phyloP scores from a whole-genome alignment of 2,888 invertebrate genomes.

The Lapara coniferarum region DNA sequence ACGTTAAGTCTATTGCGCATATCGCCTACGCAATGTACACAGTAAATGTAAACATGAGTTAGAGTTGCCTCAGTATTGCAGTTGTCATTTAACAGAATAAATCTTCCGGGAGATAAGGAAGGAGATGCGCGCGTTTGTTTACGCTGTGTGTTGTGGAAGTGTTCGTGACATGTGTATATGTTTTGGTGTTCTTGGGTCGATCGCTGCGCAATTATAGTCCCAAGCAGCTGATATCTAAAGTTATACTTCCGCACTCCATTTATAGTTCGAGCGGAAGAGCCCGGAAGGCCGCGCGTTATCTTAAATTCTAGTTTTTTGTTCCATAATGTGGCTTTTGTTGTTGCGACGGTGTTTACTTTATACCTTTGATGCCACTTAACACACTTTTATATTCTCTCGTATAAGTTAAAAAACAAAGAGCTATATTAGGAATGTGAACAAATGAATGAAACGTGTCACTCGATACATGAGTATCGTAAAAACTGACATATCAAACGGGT shows the following conservation, averaged over 20 bases:
- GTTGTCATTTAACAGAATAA: constrained; percentile 49
- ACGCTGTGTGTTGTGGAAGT: constrained; percentile 45
- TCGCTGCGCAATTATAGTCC: constrained; percentile 30
- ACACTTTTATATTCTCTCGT: too few species aligned
- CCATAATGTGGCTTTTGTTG: constrained; percentile 46
- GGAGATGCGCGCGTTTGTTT: constrained; percentile 53
- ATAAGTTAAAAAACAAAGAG: not conserved
- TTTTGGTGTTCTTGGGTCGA: constrained; percentile 7
- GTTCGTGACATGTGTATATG: constrained; percentile 43
- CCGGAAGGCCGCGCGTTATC: constrained; percentile 62
- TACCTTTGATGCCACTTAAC: too few species aligned
- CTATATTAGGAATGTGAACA: not conserved
- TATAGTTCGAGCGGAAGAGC: constrained; percentile 75
- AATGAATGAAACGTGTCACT: constrained; percentile 14
- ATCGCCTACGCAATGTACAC: constrained; percentile 19
- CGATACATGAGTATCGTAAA: constrained; percentile 24
- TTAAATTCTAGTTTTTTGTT: constrained; percentile 41
- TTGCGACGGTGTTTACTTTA: not conserved
- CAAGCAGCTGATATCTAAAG: constrained; percentile 46
- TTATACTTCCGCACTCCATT: constrained; percentile 71
- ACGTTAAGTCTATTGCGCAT: constrained; percentile 20
- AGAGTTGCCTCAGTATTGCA: constrained; percentile 37
- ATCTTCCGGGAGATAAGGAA: constrained; percentile 72
- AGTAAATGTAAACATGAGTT: constrained; percentile 18
- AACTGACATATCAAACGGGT: constrained; percentile 15